Evolutionary conservation across 1,140 invertebrate species (phyloP), one percentile per base, ranked within the genome.

Genomic region (Cydia amplana): DNA sequence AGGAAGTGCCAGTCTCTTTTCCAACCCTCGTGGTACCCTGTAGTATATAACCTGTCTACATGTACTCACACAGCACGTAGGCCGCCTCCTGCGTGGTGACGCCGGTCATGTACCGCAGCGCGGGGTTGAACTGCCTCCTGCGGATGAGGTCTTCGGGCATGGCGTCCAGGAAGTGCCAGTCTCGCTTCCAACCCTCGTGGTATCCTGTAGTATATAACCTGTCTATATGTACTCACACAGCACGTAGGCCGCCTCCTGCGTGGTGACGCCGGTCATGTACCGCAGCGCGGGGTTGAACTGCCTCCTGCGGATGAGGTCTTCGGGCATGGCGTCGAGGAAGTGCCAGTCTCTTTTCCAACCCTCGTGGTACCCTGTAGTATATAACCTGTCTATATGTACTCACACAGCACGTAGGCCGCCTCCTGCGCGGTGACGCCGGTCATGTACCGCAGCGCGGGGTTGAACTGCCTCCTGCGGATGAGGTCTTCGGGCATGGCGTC

Each of bases 341-440:
- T 36, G 32, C 7, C 32, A 7, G 32, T 36, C 32, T 5, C 32
- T 5, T 36, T 6, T 36, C 32, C 32, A 36, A 36, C 32, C 32
- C 40, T 43, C 40, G 40, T 14, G 40, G 5, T n/a, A 12, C n/a
- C 46, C 46, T 49, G 16, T 49, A 49, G 16, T n/a, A 16, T 49
- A 49, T 49, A 49, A 6, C 14, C 14, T 5, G 16, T 23, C 40
- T 5, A 36, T 5, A 74, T 55, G 46, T 75, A 94, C 95, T 95
- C 91, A 98, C 96, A 96, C 74, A 98, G 93, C 78, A 97, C 94
- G 85, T 95, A 96, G 6, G 97, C 95, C 9, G 98, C 98, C 90
- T 98, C 98, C 91, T 99, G 97, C 16, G 96, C 95, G 1, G 97
- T 98, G 0, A 98, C 96, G 0, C 98, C 97, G 32, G 96, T 96